Evolutionary conservation across 1,140 invertebrate genomes (phyloP), one percentile per base, ranked within the genome.

Genomic region (Harpegnathos saltator): DNA sequence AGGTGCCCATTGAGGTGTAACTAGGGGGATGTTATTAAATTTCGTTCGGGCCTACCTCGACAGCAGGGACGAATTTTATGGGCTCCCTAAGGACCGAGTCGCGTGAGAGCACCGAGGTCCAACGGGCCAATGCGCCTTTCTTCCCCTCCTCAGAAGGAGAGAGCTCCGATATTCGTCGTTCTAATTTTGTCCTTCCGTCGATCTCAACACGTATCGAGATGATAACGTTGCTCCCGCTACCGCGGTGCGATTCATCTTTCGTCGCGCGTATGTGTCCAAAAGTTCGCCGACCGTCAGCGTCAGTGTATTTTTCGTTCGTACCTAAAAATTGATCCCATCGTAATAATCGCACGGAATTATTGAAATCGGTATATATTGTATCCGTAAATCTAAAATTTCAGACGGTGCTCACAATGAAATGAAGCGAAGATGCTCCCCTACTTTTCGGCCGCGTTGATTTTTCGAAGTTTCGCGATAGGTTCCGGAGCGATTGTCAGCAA

Each of bases 1-100:
- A 94, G 93, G 93, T 94, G 93, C 92, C 93, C 91, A 94, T 94
- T 94, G 93, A 94, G 93, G 94, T 94, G 94, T 94, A 94, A 94
- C 94, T 94, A 94, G 94, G 93, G 94, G 92, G 92, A 94, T 94
- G 93, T 94, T 94, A 94, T 94, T 94, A 94, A 94, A 94, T 94
- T 94, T 94, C 93, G 92, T 93, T 94, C 90, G 91, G 91, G 89
- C 90, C 84, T 85, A 81, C 78, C 78, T 73, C 90, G 80, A 88
- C 87, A 83, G 84, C 58, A 82, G 77, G 89, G 88, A 90, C 83
- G 92, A 92, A 93, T 93, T 93, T 93, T 91, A 93, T 90, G 89
- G 88, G 87, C 88, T 91, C 87, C 87, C 87, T 75, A 81, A 85
- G 69, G 89, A 86, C 84, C 84, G 85, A 85, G 82, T 86, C 84